A percentile compares a stretch with the other conserved stretches of the same genome.
phyloP scores from a whole-genome alignment of 2,888 invertebrate genomes.

The Dicyrtoma fusca region DNA sequence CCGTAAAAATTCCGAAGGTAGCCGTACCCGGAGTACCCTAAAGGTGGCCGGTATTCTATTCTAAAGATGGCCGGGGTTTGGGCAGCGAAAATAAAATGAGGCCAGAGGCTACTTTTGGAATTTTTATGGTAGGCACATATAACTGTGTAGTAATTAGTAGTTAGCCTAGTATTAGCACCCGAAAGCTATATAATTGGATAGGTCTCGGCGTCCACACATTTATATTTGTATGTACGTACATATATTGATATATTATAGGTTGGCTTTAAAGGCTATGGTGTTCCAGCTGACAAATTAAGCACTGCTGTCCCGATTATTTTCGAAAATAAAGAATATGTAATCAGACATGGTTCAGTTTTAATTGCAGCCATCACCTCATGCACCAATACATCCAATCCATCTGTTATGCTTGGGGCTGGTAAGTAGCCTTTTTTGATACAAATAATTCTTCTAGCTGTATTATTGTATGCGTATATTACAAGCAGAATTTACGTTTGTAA shows the following conservation, averaged over 20 bases:
- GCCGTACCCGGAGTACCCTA: too few relatives aligned
- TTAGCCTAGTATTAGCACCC: too few relatives aligned
- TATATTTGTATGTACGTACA: not conserved
- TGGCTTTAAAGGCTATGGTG: conserved; percentile 89
- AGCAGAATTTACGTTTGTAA: not conserved
- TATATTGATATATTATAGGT: conserved; percentile 64
- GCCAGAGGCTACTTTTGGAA: too few relatives aligned
- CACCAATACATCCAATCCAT: conserved; percentile 97
- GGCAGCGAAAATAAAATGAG: too few relatives aligned
- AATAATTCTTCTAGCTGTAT: too few relatives aligned
- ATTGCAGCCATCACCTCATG: conserved; percentile 98
- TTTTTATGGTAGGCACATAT: too few relatives aligned
- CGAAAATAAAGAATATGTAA: conserved; percentile 77
- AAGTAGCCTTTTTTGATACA: conserved; percentile 53
- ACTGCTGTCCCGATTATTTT: conserved; percentile 74
- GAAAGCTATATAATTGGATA: too few relatives aligned
- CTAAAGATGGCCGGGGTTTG: too few relatives aligned
- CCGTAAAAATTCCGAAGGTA: too few relatives aligned
- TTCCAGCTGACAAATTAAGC: conserved; percentile 69
- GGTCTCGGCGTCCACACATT: too few relatives aligned
- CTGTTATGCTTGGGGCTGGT: conserved; percentile 97
- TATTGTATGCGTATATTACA: conserved; percentile 27
- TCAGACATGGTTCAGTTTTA: conserved; percentile 89
- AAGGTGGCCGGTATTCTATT: too few relatives aligned
- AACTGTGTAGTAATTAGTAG: too few relatives aligned